phyloP scores from a whole-genome alignment of 1,140 invertebrate genomes.

The fruit fly (Drosophila melanogaster) region DNA sequence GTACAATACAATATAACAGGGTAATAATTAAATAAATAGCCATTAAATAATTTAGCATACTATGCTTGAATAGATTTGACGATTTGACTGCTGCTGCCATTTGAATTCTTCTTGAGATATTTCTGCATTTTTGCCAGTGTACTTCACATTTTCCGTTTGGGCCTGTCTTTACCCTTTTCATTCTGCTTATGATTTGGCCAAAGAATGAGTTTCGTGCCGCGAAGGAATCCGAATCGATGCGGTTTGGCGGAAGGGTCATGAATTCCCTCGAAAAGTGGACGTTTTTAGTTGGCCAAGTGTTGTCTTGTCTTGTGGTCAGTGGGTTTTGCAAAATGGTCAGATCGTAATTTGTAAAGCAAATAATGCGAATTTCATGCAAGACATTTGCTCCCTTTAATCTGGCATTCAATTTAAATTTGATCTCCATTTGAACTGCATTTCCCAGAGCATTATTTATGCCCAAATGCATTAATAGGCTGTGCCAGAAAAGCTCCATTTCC shows the following conservation, averaged over 20 bases:
- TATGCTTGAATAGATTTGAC: no score
- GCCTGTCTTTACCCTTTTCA: constrained; percentile 1
- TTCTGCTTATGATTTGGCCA: constrained; percentile 38
- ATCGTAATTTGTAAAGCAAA: constrained; percentile 21
- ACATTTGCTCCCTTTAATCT: constrained; percentile 8
- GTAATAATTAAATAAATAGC: no score
- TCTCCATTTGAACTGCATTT: constrained; percentile 47
- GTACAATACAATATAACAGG: background rate
- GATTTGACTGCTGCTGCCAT: no score
- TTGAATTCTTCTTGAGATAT: background rate
- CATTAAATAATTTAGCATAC: background rate
- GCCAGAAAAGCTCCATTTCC: background rate
- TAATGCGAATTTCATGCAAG: constrained; percentile 10
- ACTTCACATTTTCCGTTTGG: constrained; percentile 9
- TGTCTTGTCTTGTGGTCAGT: constrained; percentile 16
- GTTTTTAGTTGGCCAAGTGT: background rate
- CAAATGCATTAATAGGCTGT: constrained; percentile 58
- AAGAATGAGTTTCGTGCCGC: constrained; percentile 48
- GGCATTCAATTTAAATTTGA: constrained; percentile 14
- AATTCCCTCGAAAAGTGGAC: constrained; percentile 10
- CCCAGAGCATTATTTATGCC: constrained; percentile 52
- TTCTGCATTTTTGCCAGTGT: background rate
- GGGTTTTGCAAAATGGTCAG: no score
- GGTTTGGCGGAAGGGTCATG: constrained; percentile 44
- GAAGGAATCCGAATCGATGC: constrained; percentile 47